Conservation (phyloP, 92 coral and sea anemone species). For the Palythoa grandis region DNA sequence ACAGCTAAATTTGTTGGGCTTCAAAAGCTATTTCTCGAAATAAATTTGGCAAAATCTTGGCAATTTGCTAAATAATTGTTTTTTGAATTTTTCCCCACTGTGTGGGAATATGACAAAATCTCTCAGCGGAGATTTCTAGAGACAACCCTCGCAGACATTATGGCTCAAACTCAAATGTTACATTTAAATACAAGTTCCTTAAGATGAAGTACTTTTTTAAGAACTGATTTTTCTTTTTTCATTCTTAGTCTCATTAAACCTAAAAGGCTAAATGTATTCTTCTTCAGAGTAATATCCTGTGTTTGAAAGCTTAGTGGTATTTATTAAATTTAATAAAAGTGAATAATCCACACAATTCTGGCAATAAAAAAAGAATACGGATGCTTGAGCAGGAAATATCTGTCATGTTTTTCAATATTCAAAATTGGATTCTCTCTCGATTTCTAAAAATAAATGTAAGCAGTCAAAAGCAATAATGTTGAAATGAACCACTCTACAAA, state of each 20-base stretch:
- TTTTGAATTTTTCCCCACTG: neutral
- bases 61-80: neutral
- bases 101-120: neutral
- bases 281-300: slow-evolving; percentile 1
- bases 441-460: neutral
- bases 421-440: neutral
- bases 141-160: neutral
- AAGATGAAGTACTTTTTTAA: neutral
- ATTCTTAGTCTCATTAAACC: neutral
- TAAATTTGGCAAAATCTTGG: neutral
- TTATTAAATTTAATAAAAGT: slow-evolving; percentile 2
- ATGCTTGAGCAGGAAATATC: neutral
- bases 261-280: neutral
- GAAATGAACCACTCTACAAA: neutral
- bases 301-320: neutral
- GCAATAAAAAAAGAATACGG: neutral
- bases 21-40: neutral
- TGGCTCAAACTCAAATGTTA: neutral
- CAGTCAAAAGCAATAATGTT: neutral
- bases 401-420: neutral
- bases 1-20: neutral
- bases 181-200: neutral
- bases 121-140: slow-evolving; percentile 14
- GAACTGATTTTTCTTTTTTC: neutral
- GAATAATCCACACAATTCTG: slow-evolving; percentile 9